Evolutionary conservation across 1,140 invertebrate species (phyloP).

Genomic region (Formica selysi): DNA sequence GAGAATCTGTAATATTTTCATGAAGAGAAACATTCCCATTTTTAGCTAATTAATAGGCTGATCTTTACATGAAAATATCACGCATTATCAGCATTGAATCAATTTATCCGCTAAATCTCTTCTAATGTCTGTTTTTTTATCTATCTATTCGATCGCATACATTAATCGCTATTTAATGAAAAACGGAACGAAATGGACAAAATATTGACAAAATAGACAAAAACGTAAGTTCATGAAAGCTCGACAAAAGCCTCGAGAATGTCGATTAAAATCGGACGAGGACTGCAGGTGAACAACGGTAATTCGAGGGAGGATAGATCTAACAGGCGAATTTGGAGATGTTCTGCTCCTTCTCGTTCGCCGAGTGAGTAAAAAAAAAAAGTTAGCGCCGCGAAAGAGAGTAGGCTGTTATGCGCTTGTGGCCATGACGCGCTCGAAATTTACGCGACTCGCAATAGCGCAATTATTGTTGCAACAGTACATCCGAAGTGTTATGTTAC

Average conservation of each 20-base stretch:
- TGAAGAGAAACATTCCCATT: background rate
- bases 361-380: constrained; percentile 28
- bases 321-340: background rate
- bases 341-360: constrained; percentile 6
- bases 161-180: constrained; percentile 34
- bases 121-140: background rate
- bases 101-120: constrained; percentile 2
- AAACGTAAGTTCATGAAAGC: background rate
- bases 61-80: background rate
- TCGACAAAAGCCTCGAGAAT: constrained; percentile 14
- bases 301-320: background rate
- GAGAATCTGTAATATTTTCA: constrained; percentile 2
- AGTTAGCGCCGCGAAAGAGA: constrained; percentile 33
- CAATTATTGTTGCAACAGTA: background rate
- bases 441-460: constrained; percentile 2
- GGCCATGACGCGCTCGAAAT: constrained; percentile 55
- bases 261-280: constrained; percentile 3
- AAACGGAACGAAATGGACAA: constrained; percentile 14
- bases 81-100: background rate
- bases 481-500: constrained; percentile 33
- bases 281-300: background rate
- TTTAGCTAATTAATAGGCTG: background rate
- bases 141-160: constrained; percentile 14
- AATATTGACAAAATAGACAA: constrained; percentile 18
- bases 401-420: constrained; percentile 59